Conservation (phyloP, 1,140 invertebrate genomes). For the Pristionchus pacificus region DNA sequence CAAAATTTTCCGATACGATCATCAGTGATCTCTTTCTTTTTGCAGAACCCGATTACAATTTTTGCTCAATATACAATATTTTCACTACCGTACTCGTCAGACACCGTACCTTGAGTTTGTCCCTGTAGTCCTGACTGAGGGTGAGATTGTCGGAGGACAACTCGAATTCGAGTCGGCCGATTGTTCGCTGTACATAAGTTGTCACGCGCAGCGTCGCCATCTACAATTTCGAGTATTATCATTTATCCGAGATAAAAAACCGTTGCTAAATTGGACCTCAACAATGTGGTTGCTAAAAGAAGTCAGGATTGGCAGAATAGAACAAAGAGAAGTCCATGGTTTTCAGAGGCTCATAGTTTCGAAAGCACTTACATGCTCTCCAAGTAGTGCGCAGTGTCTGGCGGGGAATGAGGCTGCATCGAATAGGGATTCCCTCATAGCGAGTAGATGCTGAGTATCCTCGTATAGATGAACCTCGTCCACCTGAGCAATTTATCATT, state of each 20-base stretch:
- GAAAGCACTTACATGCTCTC: constrained; percentile 17
- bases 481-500: background rate
- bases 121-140: constrained; percentile 28
- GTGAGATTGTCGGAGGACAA: constrained; percentile 19
- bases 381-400: constrained; percentile 9
- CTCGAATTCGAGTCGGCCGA: constrained; percentile 7
- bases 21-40: background rate
- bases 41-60: no score
- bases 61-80: constrained; percentile 7
- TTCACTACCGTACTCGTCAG: constrained; percentile 1
- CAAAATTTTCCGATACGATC: background rate
- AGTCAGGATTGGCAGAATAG: no score
- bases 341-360: background rate
- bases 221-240: constrained; percentile 3
- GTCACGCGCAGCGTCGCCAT: background rate
- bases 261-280: background rate
- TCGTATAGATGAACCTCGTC: background rate
- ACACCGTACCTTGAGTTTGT: constrained; percentile 21
- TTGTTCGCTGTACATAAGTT: constrained; percentile 5
- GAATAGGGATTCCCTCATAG: background rate
- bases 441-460: background rate
- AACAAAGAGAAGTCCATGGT: no score
- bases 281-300: background rate
- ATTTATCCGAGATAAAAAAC: background rate
- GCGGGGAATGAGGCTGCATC: background rate